These are phyloP conservation scores for Lucinisca nassula DNA, from an alignment of 2,888 invertebrate genomes.

Conservation along the genomic window DNA sequence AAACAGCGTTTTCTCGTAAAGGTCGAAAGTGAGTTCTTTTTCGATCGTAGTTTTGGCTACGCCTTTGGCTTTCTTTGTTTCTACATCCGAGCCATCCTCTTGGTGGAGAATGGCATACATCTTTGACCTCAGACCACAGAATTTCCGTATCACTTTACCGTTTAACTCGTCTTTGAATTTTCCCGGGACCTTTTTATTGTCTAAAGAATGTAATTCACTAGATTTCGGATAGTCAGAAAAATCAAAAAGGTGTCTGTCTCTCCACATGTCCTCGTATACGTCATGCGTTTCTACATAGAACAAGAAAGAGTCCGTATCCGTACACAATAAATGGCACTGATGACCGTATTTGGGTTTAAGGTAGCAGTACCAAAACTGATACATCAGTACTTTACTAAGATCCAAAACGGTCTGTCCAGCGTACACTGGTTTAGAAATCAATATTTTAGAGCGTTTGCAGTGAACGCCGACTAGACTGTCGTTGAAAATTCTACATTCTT, in stretches of 20 bases:
- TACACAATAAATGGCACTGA: neutral
- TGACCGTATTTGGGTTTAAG: neutral
- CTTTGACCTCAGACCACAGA: neutral
- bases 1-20: neutral
- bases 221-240: neutral
- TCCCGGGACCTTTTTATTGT: constrained; percentile 9
- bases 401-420: neutral
- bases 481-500: no score
- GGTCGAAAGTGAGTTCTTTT: neutral
- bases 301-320: no score
- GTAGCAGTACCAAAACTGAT: constrained; percentile 11
- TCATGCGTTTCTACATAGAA: constrained; percentile 2
- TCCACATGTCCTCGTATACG: constrained; percentile 3
- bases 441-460: neutral
- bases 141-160: neutral
- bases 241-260: neutral
- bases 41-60: no score
- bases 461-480: neutral
- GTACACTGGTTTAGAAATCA: neutral
- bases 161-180: neutral
- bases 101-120: neutral
- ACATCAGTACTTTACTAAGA: neutral
- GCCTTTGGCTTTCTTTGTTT: no score
- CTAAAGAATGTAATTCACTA: neutral
- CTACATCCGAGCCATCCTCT: neutral